A percentile compares a stretch with the other conserved stretches of the same genome.
phyloP scores from a whole-genome alignment of 1,140 invertebrate species.

The Archegozetes longisetosus region DNA sequence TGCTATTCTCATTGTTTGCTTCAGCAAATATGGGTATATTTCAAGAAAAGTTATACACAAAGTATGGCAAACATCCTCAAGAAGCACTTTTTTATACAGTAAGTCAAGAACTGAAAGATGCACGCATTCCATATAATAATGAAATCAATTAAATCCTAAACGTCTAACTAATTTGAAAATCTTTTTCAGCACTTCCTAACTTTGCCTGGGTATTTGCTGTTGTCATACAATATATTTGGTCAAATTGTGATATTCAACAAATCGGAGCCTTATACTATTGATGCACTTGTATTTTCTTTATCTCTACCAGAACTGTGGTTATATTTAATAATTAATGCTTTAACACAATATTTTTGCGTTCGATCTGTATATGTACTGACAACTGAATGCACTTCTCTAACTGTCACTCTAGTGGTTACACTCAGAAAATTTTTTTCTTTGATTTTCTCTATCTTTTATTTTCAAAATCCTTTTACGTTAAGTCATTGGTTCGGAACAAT shows the following conservation, averaged over 20 bases:
- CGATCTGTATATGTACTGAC: constrained; percentile 84
- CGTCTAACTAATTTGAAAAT: constrained; percentile 15
- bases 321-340: constrained; percentile 65
- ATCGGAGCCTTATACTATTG: constrained; percentile 24
- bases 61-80: constrained; percentile 79
- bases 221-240: constrained; percentile 52
- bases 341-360: constrained; percentile 88
- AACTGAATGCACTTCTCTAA: constrained; percentile 79
- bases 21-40: constrained; percentile 93
- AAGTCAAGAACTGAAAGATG: constrained; percentile 23
- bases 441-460: constrained; percentile 87
- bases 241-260: constrained; percentile 37
- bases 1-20: constrained; percentile 74
- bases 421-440: constrained; percentile 87
- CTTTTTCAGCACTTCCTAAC: constrained; percentile 56
- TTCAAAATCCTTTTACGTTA: constrained; percentile 80
- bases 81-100: constrained; percentile 88
- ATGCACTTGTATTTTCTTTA: constrained; percentile 27
- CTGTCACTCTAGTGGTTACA: constrained; percentile 88
- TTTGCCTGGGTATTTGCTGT: constrained; percentile 61
- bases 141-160: neutral
- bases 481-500: constrained; percentile 82
- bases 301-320: constrained; percentile 53
- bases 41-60: constrained; percentile 73
- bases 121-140: neutral